Conservation (phyloP, 2,113 vertebrate species). For the Phrynosoma blainvillii region DNA sequence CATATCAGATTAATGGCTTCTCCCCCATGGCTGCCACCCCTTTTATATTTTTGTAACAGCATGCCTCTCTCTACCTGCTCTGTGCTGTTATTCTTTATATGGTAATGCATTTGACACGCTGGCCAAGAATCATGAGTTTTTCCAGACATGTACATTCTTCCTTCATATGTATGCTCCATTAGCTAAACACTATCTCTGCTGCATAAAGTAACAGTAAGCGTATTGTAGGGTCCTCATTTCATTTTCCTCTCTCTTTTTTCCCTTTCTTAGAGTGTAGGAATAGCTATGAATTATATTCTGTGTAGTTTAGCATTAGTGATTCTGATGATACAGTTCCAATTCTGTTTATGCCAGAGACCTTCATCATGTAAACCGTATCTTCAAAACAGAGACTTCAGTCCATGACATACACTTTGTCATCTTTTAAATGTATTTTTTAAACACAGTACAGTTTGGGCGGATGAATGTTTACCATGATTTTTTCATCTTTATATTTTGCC, state of each 20-base stretch:
- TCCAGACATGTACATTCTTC: constrained; percentile 28
- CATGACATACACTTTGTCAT: background rate
- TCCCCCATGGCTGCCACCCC: background rate
- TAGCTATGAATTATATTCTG: background rate
- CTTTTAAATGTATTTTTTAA: background rate
- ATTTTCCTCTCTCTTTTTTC: background rate
- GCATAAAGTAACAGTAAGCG: background rate
- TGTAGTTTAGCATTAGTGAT: background rate
- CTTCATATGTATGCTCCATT: rapidly evolving
- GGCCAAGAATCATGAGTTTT: constrained; percentile 28
- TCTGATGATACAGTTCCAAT: too few relatives aligned
- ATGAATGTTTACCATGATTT: background rate
- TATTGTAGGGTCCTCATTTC: background rate
- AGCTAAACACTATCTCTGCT: background rate
- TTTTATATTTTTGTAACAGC: constrained; percentile 16
- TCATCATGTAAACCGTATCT: background rate
- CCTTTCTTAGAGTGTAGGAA: background rate
- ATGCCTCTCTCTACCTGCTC: background rate
- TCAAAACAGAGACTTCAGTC: background rate
- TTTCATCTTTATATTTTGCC: background rate
- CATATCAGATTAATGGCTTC: background rate
- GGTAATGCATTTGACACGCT: background rate
- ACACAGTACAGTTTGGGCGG: background rate
- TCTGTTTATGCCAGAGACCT: background rate
- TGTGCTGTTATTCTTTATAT: constrained; percentile 34